Evolutionary conservation across 2,797 vertebrate genomes (phyloP).

Genomic region (Phalanger gymnotis): DNA sequence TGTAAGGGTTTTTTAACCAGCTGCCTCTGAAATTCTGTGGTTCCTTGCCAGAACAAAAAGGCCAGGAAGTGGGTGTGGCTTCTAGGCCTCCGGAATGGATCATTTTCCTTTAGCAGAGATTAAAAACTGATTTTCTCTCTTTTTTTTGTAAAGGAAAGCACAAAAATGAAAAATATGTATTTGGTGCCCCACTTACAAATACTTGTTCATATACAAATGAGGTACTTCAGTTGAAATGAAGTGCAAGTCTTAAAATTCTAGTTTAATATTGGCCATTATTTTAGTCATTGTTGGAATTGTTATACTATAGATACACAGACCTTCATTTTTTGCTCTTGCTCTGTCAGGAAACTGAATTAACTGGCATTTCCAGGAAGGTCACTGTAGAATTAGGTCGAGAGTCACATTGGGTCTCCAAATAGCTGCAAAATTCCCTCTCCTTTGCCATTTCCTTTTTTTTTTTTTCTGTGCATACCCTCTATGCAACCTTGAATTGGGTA

Average conservation of each 20-base stretch:
- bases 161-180: not conserved
- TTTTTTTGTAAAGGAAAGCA: not conserved
- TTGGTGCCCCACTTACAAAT: not conserved
- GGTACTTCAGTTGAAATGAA: not conserved
- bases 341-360: not conserved
- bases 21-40: not conserved
- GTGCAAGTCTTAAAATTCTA: not conserved
- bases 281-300: not conserved
- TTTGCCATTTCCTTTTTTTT: not conserved
- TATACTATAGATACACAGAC: not conserved
- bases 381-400: not conserved
- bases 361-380: not conserved
- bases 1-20: not conserved
- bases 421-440: not conserved
- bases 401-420: not conserved
- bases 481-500: not conserved
- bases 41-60: not conserved
- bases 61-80: not conserved
- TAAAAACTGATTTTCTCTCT: not conserved
- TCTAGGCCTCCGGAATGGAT: not conserved
- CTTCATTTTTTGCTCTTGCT: not conserved
- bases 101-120: not conserved
- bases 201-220: not conserved
- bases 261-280: not conserved
- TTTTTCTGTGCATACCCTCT: not conserved